phyloP scores from a whole-genome alignment of 1,140 invertebrate genomes.

The Bactericera cockerelli region DNA sequence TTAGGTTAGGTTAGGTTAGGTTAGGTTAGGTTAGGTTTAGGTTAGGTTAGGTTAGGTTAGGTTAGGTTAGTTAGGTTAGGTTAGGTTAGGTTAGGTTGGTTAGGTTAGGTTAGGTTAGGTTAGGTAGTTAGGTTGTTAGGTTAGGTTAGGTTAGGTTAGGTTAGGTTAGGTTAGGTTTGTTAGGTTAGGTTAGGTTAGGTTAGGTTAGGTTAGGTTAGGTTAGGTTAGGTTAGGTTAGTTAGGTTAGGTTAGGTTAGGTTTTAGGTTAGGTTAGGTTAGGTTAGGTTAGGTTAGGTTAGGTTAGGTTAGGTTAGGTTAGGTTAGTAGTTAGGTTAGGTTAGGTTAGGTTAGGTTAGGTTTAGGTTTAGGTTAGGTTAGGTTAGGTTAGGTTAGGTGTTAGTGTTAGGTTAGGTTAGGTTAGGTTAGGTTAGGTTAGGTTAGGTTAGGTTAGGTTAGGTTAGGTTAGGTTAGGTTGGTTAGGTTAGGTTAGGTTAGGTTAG shows the following conservation, averaged over 20 bases:
- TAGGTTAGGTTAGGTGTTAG: too few species aligned
- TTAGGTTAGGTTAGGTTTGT: constrained; percentile 21
- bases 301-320: constrained; percentile 20
- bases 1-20: constrained; percentile 20
- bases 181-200: constrained; percentile 21
- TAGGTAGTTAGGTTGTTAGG: constrained; percentile 27
- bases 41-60: too few species aligned
- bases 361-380: constrained; percentile 20
- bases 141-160: constrained; percentile 26
- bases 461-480: constrained; percentile 21
- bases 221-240: constrained; percentile 18
- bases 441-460: constrained; percentile 11
- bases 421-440: constrained; percentile 16
- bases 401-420: constrained; percentile 20
- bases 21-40: too few species aligned
- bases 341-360: constrained; percentile 17
- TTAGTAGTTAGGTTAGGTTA: constrained; percentile 20
- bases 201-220: constrained; percentile 24
- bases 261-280: constrained; percentile 20
- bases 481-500: constrained; percentile 20
- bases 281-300: constrained; percentile 18
- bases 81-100: constrained; percentile 26
- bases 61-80: too few species aligned
- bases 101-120: constrained; percentile 27
- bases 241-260: constrained; percentile 14